Evolutionary conservation across 2,797 vertebrate species (phyloP).

Genomic region (Antennarius maculatus): DNA sequence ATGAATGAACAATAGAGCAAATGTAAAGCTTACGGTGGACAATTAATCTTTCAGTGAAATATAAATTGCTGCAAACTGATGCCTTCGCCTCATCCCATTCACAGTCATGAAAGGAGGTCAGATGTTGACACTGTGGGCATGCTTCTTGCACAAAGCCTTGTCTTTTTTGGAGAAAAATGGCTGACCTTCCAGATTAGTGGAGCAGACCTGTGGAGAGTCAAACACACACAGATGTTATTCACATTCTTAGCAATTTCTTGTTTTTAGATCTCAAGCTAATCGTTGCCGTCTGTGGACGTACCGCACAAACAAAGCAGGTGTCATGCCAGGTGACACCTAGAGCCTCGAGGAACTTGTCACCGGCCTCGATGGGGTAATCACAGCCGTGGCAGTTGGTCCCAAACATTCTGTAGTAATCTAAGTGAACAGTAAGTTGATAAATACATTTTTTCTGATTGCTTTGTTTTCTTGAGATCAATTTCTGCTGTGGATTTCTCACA

Average conservation of each 20-base stretch:
- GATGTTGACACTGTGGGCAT: slow-evolving; percentile 91
- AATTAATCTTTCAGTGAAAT: slow-evolving; percentile 33
- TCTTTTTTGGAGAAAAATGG: slow-evolving; percentile 98
- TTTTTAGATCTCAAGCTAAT: neutral
- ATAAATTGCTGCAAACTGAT: slow-evolving; percentile 32
- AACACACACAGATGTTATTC: slow-evolving; percentile 19
- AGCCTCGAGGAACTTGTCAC: slow-evolving; percentile 96
- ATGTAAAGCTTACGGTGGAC: slow-evolving; percentile 34
- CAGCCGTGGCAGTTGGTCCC: slow-evolving; percentile 95
- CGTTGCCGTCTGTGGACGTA: slow-evolving; percentile 73
- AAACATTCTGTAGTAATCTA: slow-evolving; percentile 96
- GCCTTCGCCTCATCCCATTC: neutral
- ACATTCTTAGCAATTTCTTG: slow-evolving; percentile 1
- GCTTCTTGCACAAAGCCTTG: slow-evolving; percentile 98
- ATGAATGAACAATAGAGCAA: slow-evolving; percentile 9
- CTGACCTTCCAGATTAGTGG: slow-evolving; percentile 91
- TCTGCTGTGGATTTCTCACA: no score
- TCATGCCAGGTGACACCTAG: slow-evolving; percentile 96
- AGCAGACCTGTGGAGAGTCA: slow-evolving; percentile 86
- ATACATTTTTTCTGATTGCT: slow-evolving; percentile 15
- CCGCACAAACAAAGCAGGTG: slow-evolving; percentile 96
- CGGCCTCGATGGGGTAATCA: slow-evolving; percentile 97
- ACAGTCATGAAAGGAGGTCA: slow-evolving; percentile 66
- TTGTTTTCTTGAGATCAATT: neutral
- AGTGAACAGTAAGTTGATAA: neutral